Base-by-base conservation (phyloP, 2,888 invertebrate species). In the Caenorhabditis becei region DNA sequence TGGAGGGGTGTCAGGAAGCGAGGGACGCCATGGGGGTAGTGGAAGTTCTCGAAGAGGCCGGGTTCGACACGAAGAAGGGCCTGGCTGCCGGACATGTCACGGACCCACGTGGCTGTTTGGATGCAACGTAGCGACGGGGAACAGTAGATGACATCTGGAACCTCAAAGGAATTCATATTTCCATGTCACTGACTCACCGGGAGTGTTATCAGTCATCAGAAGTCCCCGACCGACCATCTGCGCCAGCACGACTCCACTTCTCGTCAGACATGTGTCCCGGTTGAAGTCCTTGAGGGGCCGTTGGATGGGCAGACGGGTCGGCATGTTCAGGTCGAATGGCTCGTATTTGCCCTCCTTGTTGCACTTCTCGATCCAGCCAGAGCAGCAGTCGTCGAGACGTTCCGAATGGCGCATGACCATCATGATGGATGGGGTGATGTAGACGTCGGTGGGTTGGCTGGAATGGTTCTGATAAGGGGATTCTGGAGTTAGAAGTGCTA, bases 41-140 rank as follows among this genome's bases (percentile, higher is more conserved):
- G 72, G 28, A 72, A 82, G 78, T 87, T 85, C 66, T 88, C 88
- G 61, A 88, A 88, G 18, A 88, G 75, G 16, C 88, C 87, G 24
- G 87, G 86, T 41, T 88, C 88, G 28, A 88, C 83, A 23, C 87
- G 81, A 47, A 85, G 37, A 54, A 83, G 32, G 1, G 80, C 71
- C n/a, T 65, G 49, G 23, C 78, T 69, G 26, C 82, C 72, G 5
- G 75, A 77, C 66, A 63, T 59, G 2, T 74, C 72, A 35, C 80
- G 77, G 16, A 87, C 83, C 49, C 70, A 74, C 8, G 70, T 61
- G 24, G 88, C 88, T 7, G 88, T 88, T 74, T 88, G 88, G 14
- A 88, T 75, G 49, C 88, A 88, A 10, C 88, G 82, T 18, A 88
- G 84, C n/a, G 88, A 83, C 11, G 88, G 88, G 18, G 87, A 87